Conservation (phyloP, 2,113 vertebrate genomes). For the Candoia aspera region DNA sequence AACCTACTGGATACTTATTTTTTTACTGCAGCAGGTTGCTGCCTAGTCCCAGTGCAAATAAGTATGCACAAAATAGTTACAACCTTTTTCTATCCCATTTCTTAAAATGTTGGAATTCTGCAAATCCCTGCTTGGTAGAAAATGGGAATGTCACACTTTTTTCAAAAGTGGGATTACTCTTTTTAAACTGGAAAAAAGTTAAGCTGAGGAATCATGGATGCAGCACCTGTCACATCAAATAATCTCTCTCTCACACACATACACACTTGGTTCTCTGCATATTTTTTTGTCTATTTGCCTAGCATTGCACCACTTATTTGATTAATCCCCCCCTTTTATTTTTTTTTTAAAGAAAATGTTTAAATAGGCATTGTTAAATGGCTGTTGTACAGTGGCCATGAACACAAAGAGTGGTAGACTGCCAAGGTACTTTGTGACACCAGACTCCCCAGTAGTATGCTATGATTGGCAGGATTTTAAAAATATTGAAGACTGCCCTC, state of each 20-base stretch:
- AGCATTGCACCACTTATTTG: neutral
- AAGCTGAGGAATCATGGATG: neutral
- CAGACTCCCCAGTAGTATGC: neutral
- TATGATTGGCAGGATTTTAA: neutral
- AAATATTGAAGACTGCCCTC: neutral
- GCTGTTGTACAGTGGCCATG: neutral
- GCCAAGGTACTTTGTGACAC: neutral
- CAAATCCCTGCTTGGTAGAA: neutral
- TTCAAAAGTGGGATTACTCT: neutral
- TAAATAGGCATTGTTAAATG: neutral
- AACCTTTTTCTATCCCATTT: neutral
- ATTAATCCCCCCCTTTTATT: neutral
- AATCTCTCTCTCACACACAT: neutral
- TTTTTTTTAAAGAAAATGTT: neutral
- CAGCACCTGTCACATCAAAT: neutral
- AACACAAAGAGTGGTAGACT: neutral
- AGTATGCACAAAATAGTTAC: neutral
- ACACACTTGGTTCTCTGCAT: neutral
- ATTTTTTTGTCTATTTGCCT: neutral
- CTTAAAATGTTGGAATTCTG: neutral
- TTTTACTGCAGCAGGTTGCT: neutral
- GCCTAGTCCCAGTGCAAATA: neutral
- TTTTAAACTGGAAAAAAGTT: neutral
- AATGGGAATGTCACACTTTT: no score
- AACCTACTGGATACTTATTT: neutral